A percentile compares a stretch with the other conserved stretches of the same genome.
These are phyloP conservation scores for Samia ricini DNA, from an alignment of 1,140 invertebrate species.

Conservation along the genomic window DNA sequence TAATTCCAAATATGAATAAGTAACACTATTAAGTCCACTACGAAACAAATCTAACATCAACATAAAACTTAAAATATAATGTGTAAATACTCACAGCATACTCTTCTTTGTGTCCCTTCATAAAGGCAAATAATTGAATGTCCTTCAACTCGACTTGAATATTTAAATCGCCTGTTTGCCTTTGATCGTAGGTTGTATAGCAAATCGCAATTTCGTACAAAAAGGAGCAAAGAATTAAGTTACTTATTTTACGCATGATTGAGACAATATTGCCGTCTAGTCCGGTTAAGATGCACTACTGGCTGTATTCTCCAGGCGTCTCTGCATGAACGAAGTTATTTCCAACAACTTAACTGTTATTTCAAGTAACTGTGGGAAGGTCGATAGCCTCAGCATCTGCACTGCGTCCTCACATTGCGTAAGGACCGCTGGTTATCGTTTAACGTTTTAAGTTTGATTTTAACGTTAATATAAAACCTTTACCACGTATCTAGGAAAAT, in stretches of 20 bases:
- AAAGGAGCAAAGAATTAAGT: slow-evolving; percentile 1
- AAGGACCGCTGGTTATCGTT: slow-evolving; percentile 39
- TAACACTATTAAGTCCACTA: no score
- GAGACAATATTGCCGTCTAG: slow-evolving; percentile 23
- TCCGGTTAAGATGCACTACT: slow-evolving; percentile 47
- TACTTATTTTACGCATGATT: slow-evolving; percentile 6
- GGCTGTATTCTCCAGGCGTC: slow-evolving; percentile 36
- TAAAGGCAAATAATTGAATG: slow-evolving; percentile 84
- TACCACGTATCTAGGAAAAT: neutral
- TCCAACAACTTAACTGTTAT: slow-evolving; percentile 74
- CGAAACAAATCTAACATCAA: no score
- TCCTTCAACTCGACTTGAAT: slow-evolving; percentile 88
- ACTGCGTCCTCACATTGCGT: slow-evolving; percentile 55
- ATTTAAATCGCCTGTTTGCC: slow-evolving; percentile 87
- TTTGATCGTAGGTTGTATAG: slow-evolving; percentile 80
- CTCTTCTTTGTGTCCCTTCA: slow-evolving; percentile 67
- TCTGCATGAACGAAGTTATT: slow-evolving; percentile 63
- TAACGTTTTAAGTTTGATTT: slow-evolving; percentile 1
- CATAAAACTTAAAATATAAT: no score
- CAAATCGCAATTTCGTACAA: neutral
- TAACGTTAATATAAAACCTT: neutral
- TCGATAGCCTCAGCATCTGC: slow-evolving; percentile 69
- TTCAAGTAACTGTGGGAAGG: slow-evolving; percentile 71
- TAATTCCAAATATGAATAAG: no score
- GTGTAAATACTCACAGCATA: slow-evolving; percentile 58